phyloP scores from a whole-genome alignment of 1,140 invertebrate genomes.

The Pseudomyrmex sp. region DNA sequence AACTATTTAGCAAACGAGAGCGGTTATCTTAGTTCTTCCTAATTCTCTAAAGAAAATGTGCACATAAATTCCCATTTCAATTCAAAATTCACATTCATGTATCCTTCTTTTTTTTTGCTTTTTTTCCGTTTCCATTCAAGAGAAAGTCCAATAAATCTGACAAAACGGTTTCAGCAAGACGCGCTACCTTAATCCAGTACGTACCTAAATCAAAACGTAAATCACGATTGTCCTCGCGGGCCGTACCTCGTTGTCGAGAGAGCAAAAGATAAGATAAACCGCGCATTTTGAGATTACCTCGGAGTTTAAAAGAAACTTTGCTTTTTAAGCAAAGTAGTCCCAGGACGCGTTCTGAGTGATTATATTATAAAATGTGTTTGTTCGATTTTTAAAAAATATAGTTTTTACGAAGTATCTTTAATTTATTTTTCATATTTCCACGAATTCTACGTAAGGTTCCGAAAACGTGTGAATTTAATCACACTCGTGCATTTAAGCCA shows the following conservation, averaged over 20 bases:
- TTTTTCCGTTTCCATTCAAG: slow-evolving; percentile 6
- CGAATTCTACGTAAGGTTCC: no score
- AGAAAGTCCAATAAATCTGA: slow-evolving; percentile 66
- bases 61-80: not conserved
- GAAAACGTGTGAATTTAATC: no score
- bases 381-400: no score
- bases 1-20: no score
- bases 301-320: slow-evolving; percentile 38
- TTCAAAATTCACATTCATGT: slow-evolving; percentile 3
- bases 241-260: slow-evolving; percentile 43
- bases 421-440: no score
- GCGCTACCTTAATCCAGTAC: slow-evolving; percentile 62
- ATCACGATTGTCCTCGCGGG: slow-evolving; percentile 56
- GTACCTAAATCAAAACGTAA: slow-evolving; percentile 67
- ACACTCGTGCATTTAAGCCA: no score
- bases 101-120: not conserved
- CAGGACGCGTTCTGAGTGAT: slow-evolving; percentile 18
- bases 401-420: not conserved
- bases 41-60: no score
- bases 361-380: not conserved
- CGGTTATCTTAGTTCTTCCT: no score
- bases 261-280: slow-evolving; percentile 61
- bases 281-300: slow-evolving; percentile 54
- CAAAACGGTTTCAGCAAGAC: slow-evolving; percentile 56
- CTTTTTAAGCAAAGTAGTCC: slow-evolving; percentile 26